Base-by-base conservation (phyloP, 2,797 vertebrate genomes). In the Gephyroberyx darwinii region DNA sequence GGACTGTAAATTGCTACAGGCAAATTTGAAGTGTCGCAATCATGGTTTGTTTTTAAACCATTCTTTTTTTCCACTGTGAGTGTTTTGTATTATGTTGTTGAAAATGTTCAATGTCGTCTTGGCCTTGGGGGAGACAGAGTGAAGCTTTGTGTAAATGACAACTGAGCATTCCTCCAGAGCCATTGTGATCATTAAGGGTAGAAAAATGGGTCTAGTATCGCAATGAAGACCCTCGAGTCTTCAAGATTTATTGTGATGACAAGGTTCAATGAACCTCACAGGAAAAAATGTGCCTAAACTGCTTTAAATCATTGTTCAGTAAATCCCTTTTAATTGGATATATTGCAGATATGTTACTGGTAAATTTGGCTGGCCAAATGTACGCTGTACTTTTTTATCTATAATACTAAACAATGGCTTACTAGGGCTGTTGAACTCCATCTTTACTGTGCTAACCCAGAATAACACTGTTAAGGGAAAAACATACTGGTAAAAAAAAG, bases 81-180 rank as follows among this genome's bases (percentile, higher is more conserved):
- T 7, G 0, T 74, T 84, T 80, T 65, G 13, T 61, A 39, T 66
- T 43, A 5, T 55, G 63, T 5, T 39, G 41, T 60, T 78, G 78
- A 77, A 76, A 81, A 80, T 76, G 84, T 73, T 84, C 80, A 86
- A 62, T 84, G 78, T 77, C 77, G 78, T 74, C 65, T 51, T 79
- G 2, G 65, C 81, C 57, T 54, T 52, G 56, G 53, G 76, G 63
- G 73, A n/a, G 26, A 70, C 33, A 68, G 61, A 83, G 64, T 55
- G 19, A 63, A 69, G 58, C 61, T 78, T 63, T 48, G 65, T 55
- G 66, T 50, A 62, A 61, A 86, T 77, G 57, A 59, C 37, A 81
- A 74, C 33, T 0, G 26, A 77, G 57, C 48, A 65, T 77, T 78
- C 67, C 77, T 62, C 55, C 72, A 60, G 69, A 87, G 47, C 58